Evolutionary conservation across 2,888 invertebrate genomes (phyloP), one percentile per base, ranked within the genome.

Genomic region (Biston betularia): DNA sequence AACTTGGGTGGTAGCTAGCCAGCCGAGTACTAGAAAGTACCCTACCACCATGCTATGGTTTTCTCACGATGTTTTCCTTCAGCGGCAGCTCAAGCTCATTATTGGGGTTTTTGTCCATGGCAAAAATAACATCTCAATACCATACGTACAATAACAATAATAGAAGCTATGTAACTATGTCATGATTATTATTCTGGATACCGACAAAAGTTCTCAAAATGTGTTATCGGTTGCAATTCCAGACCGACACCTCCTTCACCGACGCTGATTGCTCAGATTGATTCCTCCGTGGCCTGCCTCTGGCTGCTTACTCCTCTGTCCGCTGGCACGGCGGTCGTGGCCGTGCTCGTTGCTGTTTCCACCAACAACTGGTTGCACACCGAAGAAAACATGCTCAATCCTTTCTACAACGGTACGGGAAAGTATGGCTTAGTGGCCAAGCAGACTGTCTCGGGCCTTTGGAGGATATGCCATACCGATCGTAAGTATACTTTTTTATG

Each of bases 301-400:
- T 95, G 95, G 95, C 86, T 95, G 38, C 83, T 95, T 46, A 95
- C 95, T 0, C 95, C 95, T 0, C 84, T 97, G 42, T 95, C 96
- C 24, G 96, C 97, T 12, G 95, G 96, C 44, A 94, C 97, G 12
- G 96, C 97, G 11, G 94, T 97, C 44, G 94, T 95, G 11, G 96
- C 96, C 49, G 96, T 97, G 15, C 92, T 96, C 48, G 95, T 97
- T 3, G 97, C 97, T 15, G 95, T 97, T 69, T 94, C 95, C 8
- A 97, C 97, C 4, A 96, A 96, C 84, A 96, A 97, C 89, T 98
- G 98, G 98, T 94, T 98, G 34, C 96, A 97, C 76, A 97, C 97
- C 5, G 96, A 97, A 85, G 98, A 98, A 87, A 97, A 97, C 85
- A 96, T 98, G 94, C 95, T 96, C 65, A 97, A 96, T 89, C 95